phyloP scores from a whole-genome alignment of 1,140 invertebrate genomes.

The Metaphire vulgaris region DNA sequence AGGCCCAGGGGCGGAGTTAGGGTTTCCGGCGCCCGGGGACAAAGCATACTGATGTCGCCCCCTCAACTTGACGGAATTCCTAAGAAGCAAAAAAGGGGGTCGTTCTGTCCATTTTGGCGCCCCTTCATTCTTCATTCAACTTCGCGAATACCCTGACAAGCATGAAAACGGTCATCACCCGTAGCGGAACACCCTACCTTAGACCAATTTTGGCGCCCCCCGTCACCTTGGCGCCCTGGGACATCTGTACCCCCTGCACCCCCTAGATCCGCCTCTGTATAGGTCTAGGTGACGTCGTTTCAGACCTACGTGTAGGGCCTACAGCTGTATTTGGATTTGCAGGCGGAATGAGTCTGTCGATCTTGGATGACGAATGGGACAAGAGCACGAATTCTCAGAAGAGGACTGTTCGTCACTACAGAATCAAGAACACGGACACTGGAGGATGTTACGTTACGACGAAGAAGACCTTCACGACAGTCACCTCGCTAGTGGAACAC shows the following conservation, averaged over 20 bases:
- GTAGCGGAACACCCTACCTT: not conserved
- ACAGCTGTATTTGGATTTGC: no score
- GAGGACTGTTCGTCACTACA: conserved; percentile 82
- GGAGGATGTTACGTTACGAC: conserved; percentile 91
- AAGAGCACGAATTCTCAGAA: conserved; percentile 81
- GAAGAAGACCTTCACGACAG: conserved; percentile 85
- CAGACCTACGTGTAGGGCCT: no score
- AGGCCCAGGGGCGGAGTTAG: no score
- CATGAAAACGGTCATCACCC: no score
- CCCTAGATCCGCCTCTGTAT: not conserved
- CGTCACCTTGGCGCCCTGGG: not conserved
- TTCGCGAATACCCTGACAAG: no score
- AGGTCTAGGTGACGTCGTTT: not conserved
- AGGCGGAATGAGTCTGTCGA: not conserved
- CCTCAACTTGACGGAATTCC: no score
- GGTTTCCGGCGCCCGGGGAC: no score
- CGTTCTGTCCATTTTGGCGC: no score
- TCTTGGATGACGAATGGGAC: not conserved
- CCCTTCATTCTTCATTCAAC: no score
- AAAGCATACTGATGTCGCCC: no score
- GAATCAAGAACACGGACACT: conserved; percentile 94
- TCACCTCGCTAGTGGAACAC: conserved; percentile 94
- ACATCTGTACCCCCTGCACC: not conserved
- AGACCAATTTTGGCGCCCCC: not conserved
- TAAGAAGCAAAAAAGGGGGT: no score